Conservation (phyloP, 2,888 invertebrate species). For the Apamea sordens region DNA sequence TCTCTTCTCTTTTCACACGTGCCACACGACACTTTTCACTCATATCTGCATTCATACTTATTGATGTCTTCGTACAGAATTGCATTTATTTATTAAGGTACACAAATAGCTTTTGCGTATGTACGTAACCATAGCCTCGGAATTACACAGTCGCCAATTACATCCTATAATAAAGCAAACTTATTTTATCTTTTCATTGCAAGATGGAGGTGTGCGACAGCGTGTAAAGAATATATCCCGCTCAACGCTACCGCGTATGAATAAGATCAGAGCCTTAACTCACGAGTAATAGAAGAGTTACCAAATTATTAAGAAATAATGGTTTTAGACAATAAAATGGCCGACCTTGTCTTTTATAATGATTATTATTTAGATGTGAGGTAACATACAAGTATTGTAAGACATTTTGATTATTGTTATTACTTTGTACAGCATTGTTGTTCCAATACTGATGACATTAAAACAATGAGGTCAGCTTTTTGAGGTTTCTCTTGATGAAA, state of each 20-base stretch:
- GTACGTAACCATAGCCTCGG: too few relatives aligned
- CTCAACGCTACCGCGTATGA: neutral
- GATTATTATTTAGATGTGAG: constrained; percentile 27
- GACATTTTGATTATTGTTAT: constrained; percentile 12
- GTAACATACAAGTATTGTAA: constrained; percentile 1
- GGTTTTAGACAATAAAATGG: constrained; percentile 42
- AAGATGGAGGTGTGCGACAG: too few relatives aligned
- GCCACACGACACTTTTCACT: too few relatives aligned
- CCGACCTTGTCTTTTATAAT: constrained; percentile 31
- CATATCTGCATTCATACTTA: too few relatives aligned
- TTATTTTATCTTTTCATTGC: too few relatives aligned
- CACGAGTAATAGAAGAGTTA: constrained; percentile 38
- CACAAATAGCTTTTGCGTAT: too few relatives aligned
- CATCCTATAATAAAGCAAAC: too few relatives aligned
- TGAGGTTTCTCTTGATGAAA: neutral
- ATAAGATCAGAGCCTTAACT: neutral
- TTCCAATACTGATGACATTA: neutral
- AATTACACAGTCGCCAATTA: too few relatives aligned
- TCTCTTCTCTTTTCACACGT: too few relatives aligned
- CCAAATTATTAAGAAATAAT: constrained; percentile 42
- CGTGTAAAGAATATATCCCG: neutral
- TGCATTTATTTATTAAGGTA: too few relatives aligned
- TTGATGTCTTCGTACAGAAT: too few relatives aligned
- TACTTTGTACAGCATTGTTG: constrained; percentile 21
- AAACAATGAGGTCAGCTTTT: constrained; percentile 7